phyloP scores from a whole-genome alignment of 2,113 vertebrate species.

The Calonectris borealis region DNA sequence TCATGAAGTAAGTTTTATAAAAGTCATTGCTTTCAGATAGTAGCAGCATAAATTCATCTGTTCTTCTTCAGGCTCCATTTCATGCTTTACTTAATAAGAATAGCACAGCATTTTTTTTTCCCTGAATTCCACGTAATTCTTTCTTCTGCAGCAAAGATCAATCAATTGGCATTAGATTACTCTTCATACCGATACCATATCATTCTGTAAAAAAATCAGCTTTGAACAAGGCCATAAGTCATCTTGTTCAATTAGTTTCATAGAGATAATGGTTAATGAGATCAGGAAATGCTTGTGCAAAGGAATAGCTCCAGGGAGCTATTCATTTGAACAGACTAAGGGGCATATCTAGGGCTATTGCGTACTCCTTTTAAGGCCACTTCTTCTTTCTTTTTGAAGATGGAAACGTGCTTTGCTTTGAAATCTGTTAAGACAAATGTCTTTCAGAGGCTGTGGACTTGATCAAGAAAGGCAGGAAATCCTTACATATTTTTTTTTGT shows the following conservation, averaged over 20 bases:
- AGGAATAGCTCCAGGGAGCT: not conserved
- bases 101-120: not conserved
- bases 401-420: not conserved
- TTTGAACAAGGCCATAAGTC: not conserved
- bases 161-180: not conserved
- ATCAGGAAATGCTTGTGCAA: not conserved
- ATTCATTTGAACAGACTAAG: not conserved
- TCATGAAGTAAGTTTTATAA: not conserved
- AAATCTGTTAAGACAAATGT: not conserved
- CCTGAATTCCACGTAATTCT: not conserved
- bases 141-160: not conserved
- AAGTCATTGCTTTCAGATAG: not conserved
- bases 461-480: not conserved
- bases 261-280: not conserved
- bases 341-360: not conserved
- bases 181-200: not conserved
- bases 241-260: constrained; percentile 10
- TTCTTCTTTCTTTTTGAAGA: not conserved
- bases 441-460: not conserved
- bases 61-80: not conserved
- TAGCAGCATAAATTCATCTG: not conserved
- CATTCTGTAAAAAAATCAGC: not conserved
- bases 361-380: not conserved
- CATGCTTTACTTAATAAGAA: not conserved
- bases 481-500: not conserved